These are phyloP conservation scores for Portevinia maculata DNA, from an alignment of 2,888 invertebrate species.

Conservation along the genomic window DNA sequence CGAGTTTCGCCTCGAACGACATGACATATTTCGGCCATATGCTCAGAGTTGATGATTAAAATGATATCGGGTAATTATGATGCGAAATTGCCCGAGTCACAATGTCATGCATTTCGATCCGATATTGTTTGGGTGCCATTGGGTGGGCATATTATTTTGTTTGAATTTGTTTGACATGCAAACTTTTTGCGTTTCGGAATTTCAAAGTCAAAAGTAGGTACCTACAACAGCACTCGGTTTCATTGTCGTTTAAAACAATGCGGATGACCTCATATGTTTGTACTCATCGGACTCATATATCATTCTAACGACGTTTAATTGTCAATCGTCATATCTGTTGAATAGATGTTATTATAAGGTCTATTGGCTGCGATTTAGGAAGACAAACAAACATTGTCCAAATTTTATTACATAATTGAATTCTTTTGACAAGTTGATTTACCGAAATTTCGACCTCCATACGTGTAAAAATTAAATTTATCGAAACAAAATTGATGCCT, in stretches of 20 bases:
- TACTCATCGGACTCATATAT: background rate
- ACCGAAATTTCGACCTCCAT: background rate
- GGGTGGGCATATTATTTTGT: background rate
- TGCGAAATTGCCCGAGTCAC: background rate
- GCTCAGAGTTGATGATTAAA: conserved; percentile 31
- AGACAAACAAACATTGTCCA: background rate
- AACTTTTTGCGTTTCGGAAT: conserved; percentile 5
- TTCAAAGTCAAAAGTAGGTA: background rate
- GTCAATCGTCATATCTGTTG: conserved; percentile 4
- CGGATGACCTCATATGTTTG: background rate
- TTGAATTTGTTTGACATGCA: background rate
- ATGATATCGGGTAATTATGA: conserved; percentile 44
- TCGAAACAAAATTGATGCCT: background rate
- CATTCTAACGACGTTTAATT: conserved; percentile 5
- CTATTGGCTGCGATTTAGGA: background rate
- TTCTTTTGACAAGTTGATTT: background rate
- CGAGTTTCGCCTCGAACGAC: background rate
- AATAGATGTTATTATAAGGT: conserved; percentile 3
- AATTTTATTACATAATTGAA: conserved; percentile 3
- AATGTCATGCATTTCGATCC: background rate
- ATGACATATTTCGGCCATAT: conserved; percentile 41
- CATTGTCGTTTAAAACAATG: background rate
- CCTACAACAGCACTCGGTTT: background rate
- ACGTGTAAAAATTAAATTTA: background rate
- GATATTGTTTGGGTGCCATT: background rate